phyloP scores from a whole-genome alignment of 1,140 invertebrate genomes.

The Wasmannia auropunctata region DNA sequence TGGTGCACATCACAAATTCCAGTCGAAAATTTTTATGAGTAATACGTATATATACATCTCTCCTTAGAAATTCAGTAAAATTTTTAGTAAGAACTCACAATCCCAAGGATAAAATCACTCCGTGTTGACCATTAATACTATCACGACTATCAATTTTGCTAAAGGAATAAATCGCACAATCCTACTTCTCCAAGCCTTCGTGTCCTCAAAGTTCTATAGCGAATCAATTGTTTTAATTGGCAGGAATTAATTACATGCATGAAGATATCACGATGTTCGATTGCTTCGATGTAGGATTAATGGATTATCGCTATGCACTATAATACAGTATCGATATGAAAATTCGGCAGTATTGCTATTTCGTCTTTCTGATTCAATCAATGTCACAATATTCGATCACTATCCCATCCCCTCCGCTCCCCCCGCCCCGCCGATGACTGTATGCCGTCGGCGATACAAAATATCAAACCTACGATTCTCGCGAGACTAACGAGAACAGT shows the following conservation, averaged over 20 bases:
- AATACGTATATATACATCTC: too few species aligned
- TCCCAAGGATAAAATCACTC: background rate
- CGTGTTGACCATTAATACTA: background rate
- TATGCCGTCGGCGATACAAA: background rate
- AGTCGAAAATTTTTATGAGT: background rate
- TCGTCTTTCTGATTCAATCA: background rate
- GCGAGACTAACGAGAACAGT: conserved; percentile 30
- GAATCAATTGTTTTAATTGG: conserved; percentile 42
- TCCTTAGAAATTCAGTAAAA: background rate
- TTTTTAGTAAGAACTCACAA: background rate
- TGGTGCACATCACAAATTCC: background rate
- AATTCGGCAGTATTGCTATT: background rate
- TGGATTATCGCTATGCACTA: conserved; percentile 10
- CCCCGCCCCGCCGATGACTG: background rate
- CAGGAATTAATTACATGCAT: background rate
- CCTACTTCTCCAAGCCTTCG: background rate
- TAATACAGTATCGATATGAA: background rate
- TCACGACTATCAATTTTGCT: background rate
- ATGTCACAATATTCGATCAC: conserved; percentile 27
- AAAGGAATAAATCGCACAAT: background rate
- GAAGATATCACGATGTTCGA: background rate
- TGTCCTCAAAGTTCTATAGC: background rate
- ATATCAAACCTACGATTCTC: background rate
- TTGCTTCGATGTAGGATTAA: conserved; percentile 22
- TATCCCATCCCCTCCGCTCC: background rate